Conservation (phyloP, 2,888 invertebrate genomes). For the Pediacus dermestoides region DNA sequence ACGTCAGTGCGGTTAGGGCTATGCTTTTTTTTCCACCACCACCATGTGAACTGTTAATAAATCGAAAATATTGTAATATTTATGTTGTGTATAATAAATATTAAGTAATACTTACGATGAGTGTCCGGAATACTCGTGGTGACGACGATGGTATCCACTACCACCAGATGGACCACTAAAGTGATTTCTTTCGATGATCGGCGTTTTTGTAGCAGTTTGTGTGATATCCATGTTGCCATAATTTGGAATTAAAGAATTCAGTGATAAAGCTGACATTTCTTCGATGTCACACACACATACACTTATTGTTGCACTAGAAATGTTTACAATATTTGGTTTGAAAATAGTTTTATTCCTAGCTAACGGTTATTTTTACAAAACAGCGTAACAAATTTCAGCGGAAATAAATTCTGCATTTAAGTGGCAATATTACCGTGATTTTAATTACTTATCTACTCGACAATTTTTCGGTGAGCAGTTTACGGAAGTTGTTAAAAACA, state of each 20-base stretch:
- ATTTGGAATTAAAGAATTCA: conserved; percentile 23
- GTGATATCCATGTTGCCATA: conserved; percentile 10
- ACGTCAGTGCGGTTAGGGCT: conserved; percentile 73
- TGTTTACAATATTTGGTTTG: too few relatives aligned
- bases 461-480: too few relatives aligned
- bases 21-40: conserved; percentile 48
- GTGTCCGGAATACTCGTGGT: conserved; percentile 20
- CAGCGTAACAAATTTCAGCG: too few relatives aligned
- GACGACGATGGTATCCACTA: conserved; percentile 28
- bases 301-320: too few relatives aligned
- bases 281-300: too few relatives aligned
- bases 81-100: conserved; percentile 1
- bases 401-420: too few relatives aligned
- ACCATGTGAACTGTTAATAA: conserved; percentile 6
- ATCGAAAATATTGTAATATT: not conserved
- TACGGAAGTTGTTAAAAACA: too few relatives aligned
- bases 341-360: too few relatives aligned
- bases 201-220: conserved; percentile 15
- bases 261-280: conserved; percentile 22
- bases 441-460: too few relatives aligned
- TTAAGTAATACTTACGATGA: conserved; percentile 21
- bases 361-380: too few relatives aligned
- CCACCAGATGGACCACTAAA: conserved; percentile 27
- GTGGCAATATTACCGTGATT: too few relatives aligned
- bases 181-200: conserved; percentile 31